phyloP scores from a whole-genome alignment of 2,113 vertebrate species.

The Albula goreensis region DNA sequence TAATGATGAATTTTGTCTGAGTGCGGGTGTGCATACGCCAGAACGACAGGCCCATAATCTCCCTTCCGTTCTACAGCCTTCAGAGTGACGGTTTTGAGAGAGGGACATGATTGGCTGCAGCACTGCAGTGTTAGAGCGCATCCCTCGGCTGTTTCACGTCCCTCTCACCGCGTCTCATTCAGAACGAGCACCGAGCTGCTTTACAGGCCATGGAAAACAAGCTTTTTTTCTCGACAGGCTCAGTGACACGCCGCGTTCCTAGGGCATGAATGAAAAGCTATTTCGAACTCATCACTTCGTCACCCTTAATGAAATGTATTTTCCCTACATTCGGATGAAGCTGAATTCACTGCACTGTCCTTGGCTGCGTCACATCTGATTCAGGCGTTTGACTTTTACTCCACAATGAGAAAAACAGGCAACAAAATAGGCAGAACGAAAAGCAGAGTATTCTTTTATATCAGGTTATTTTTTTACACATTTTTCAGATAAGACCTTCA shows the following conservation, averaged over 20 bases:
- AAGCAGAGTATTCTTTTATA: not conserved
- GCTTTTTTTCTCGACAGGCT: conserved; percentile 16
- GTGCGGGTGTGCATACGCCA: not conserved
- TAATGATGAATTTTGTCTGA: not conserved
- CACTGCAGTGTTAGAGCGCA: not conserved
- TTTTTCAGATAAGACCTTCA: not conserved
- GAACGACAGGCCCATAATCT: not conserved
- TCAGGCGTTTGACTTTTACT: not conserved
- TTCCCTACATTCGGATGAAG: conserved; percentile 20
- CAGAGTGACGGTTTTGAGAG: not conserved
- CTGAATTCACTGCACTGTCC: conserved; percentile 9
- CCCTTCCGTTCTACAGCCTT: not conserved
- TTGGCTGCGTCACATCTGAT: not conserved
- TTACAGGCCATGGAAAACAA: conserved; percentile 4
- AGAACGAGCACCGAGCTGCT: not conserved
- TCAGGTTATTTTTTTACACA: no score
- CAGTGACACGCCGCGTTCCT: not conserved
- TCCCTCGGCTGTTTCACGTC: not conserved
- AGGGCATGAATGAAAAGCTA: conserved; percentile 11
- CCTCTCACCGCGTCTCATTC: not conserved
- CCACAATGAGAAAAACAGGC: not conserved
- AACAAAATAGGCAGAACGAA: not conserved
- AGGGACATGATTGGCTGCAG: not conserved
- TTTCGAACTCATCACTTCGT: not conserved
- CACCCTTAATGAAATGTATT: not conserved